phyloP scores from a whole-genome alignment of 2,113 vertebrate species.

The Solea solea region DNA sequence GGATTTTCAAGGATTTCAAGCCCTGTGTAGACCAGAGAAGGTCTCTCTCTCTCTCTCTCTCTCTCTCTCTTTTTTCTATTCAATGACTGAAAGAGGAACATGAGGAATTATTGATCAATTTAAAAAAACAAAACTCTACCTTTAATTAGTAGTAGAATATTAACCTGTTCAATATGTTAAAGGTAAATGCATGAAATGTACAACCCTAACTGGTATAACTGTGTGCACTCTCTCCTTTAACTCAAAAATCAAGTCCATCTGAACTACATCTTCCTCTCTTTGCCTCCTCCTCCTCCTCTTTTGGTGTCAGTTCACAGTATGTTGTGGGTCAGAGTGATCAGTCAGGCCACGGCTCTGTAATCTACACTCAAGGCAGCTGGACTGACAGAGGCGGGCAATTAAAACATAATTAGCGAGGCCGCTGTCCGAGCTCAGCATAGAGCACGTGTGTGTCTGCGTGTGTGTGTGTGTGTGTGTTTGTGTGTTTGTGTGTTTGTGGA shows the following conservation, averaged over 20 bases:
- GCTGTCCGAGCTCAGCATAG: constrained; percentile 62
- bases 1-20: too few species aligned
- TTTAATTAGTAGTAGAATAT: too few species aligned
- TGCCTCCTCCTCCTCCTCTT: constrained; percentile 3
- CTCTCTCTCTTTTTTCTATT: too few species aligned
- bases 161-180: too few species aligned
- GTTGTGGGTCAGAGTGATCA: constrained; percentile 60
- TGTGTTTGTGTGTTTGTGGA: constrained; percentile 26
- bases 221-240: too few species aligned
- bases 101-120: too few species aligned
- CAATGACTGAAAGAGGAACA: too few species aligned
- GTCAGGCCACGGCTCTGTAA: constrained; percentile 55
- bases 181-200: too few species aligned
- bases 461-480: constrained; percentile 13
- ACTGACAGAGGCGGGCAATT: constrained; percentile 76
- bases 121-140: too few species aligned
- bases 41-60: too few species aligned
- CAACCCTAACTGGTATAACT: too few species aligned
- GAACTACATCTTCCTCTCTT: neutral
- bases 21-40: too few species aligned
- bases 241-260: neutral
- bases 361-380: constrained; percentile 77
- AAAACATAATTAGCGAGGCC: constrained; percentile 77
- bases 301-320: constrained; percentile 48
- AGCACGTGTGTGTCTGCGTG: constrained; percentile 35